Evolutionary conservation across 2,888 invertebrate genomes (phyloP), one percentile per base, ranked within the genome.

Genomic region (Isoperla grammatica): DNA sequence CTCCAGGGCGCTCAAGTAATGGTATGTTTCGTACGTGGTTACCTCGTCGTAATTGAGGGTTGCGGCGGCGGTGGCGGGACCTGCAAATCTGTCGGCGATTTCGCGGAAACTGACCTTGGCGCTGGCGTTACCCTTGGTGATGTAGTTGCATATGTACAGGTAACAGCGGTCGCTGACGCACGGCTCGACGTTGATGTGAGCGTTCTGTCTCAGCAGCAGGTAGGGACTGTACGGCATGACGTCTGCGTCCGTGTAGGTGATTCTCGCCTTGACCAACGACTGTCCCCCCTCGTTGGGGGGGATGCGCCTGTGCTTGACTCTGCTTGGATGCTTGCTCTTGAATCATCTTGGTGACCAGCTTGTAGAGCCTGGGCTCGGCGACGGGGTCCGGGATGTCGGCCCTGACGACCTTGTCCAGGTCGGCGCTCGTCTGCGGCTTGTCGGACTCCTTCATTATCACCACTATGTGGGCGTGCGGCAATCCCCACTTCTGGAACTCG

Each of bases 151-250:
- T 2, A 68, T 40, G 56, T 68, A 68, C 54, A 67, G 67, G 1
- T 67, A 62, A n/a, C 20, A 6, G 17, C 40, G 40, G 13, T 29
- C 15, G 2, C 35, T 35, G 22, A 6, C 39, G 53, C 53, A 53
- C 15, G 23, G 62, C 67, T 75, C 73, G 1, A 74, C 69, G 65
- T 75, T 75, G 39, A 75, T 72, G 61, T 75, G 74, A 13, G 64
- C 64, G 57, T 72, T 66, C 65, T 66, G 74, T 56, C 67, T 70
- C 48, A 63, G 54, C 6, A 60, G 59, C 15, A 75, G 58, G 56
- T 63, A 68, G 2, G 70, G 69, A 61, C 71, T 72, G 63, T 73
- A 73, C 0, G 74, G 74, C 8, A 74, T 73, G 6, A 74, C 68
- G 66, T 66, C 70, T 20, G 67, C 49, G 63, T 73, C 74, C 61